Evolutionary conservation across 1,140 invertebrate genomes (phyloP), one percentile per base, ranked within the genome.

Genomic region (Drosophila murphyi): DNA sequence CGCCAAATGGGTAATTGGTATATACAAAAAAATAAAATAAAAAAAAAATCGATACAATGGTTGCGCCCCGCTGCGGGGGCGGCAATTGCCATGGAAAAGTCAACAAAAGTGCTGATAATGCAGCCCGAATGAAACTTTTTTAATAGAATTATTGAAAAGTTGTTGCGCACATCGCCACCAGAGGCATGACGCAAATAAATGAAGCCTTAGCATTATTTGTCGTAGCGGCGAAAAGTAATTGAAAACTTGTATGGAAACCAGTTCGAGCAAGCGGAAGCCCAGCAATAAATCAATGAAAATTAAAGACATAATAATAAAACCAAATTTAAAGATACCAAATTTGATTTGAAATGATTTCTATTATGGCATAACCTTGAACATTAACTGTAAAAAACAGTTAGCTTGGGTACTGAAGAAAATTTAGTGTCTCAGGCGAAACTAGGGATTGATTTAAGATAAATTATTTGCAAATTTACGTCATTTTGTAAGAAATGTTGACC

Each of bases 71-170:
- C 3, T 31, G 51, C 31, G 20, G 41, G 41, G 41, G 39, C 45
- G 50, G 29, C 37, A 37, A 55, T 4, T 0, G 47, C 34, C 10
- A 20, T 8, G 32, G 37, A 59, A 73, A 61, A 73, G 50, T 61
- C 55, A 55, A 50, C 12, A 61, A 43, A 48, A 48, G 47, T 47
- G 56, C 64, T 69, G 71, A 73, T 73, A 69, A 56, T 31, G 43
- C 71, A 48, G 12, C 43, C 57, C 47, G 35, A 60, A 51, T 8
- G 12, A 43, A 67, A 52, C 32, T 57, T 72, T 70, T 57, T 59
- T n/a, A 59, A 57, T 29, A 32, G 34, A 56, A 41, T 57, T 71
- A 65, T 59, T 72, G 61, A 54, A 68, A 68, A 55, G 32, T 60
- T 68, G 8, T 47, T 52, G 37, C 55, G 37, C 35, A 52, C 29